Base-by-base conservation (phyloP, 2,113 vertebrate genomes). In the Oryzias melastigma region DNA sequence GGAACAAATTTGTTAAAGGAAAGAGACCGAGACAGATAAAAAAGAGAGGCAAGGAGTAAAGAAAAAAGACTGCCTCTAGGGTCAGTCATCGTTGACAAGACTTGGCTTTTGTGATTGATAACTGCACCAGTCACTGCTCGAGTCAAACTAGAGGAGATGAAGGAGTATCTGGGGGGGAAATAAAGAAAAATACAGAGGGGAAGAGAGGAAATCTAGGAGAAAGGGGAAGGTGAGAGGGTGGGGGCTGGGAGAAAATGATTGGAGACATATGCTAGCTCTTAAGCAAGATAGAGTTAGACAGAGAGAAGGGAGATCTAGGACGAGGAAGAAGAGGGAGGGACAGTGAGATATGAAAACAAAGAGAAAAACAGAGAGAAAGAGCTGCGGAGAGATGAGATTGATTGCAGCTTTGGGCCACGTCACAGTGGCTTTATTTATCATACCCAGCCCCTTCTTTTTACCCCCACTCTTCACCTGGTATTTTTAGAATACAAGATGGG, bases 1-100 rank as follows among this genome's bases (percentile, higher is more conserved):
- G 95, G 95, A 98, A 99, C 96, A 98, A 98, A 98, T 98, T 97
- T 97, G 96, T 96, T 96, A 96, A 98, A 94, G 95, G 95, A 98
- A 86, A 79, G 80, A 85, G 85, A 70, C 68, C 50, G 77, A 82
- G 83, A 84, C 73, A 84, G 81, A 88, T 89, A 83, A 80, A 85
- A 47, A 59, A 48, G 63, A 64, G 72, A 60, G 77, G 52, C 58
- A 73, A 62, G 77, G 25, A 62, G 49, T 10, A 73, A 73, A 65
- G 60, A 68, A 69, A 77, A 62, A 75, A 70, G 49, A 73, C 67
- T 20, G 82, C 85, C 74, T 75, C 81, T 91, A 93, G 75, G 92
- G 95, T 94, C 91, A 93, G 93, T 78, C 90, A 87, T 91, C 91
- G 92, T 94, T 95, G 95, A 96, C 95, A 95, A 94, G 94, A 91